phyloP scores from a whole-genome alignment of 2,113 vertebrate genomes.

The Telmatochromis sp. region DNA sequence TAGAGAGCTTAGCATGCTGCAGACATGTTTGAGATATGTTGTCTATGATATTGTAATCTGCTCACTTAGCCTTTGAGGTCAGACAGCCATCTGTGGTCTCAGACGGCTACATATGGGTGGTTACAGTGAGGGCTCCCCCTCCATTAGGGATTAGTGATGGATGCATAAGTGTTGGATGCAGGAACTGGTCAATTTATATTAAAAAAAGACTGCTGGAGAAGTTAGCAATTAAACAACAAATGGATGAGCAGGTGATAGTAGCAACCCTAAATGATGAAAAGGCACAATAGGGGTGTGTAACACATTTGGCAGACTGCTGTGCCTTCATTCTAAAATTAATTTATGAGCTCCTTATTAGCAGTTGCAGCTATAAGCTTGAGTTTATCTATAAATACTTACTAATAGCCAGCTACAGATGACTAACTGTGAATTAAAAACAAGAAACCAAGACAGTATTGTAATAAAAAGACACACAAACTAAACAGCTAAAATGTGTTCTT shows the following conservation, averaged over 20 bases:
- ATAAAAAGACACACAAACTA: not conserved
- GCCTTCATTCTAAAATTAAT: not conserved
- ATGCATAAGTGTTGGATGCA: not conserved
- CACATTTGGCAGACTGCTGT: not conserved
- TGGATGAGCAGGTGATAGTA: not conserved
- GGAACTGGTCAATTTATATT: not conserved
- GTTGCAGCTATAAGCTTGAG: not conserved
- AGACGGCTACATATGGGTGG: constrained; percentile 5
- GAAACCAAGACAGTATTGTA: not conserved
- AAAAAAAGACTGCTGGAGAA: not conserved
- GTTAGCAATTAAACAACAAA: not conserved
- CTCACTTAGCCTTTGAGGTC: constrained; percentile 12
- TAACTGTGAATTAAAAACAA: not conserved
- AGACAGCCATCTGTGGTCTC: constrained; percentile 44
- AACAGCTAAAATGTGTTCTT: not conserved
- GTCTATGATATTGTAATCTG: constrained; percentile 27
- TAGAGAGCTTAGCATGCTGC: not conserved
- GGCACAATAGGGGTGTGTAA: not conserved
- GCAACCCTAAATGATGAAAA: not conserved
- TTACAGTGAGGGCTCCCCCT: not conserved
- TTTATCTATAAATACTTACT: not conserved
- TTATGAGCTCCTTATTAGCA: not conserved
- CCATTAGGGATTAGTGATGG: not conserved
- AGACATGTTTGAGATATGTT: constrained; percentile 1
- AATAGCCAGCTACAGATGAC: not conserved